These are phyloP conservation scores for Anarhynchus alexandrinus DNA, from an alignment of 2,113 vertebrate genomes.

Conservation along the genomic window DNA sequence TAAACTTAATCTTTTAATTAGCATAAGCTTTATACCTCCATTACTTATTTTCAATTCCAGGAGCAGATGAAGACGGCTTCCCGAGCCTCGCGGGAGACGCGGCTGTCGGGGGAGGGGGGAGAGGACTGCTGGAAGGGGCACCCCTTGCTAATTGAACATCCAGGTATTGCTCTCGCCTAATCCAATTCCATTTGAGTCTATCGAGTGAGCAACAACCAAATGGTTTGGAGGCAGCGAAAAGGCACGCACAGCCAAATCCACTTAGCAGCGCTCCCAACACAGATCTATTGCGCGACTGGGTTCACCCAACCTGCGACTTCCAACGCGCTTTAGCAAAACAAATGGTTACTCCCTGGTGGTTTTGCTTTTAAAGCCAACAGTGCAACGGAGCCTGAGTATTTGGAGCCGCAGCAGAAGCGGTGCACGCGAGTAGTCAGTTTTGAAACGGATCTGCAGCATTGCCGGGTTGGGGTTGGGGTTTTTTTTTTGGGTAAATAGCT, in stretches of 20 bases:
- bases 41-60: not conserved
- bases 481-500: not conserved
- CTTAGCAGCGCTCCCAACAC: not conserved
- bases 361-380: not conserved
- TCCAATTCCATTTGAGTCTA: not conserved
- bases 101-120: not conserved
- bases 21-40: not conserved
- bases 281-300: not conserved
- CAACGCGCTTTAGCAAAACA: not conserved
- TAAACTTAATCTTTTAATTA: slow-evolving; percentile 46
- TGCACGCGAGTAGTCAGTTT: not conserved
- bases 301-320: not conserved
- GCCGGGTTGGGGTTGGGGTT: not conserved
- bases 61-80: not conserved
- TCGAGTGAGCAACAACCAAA: not conserved
- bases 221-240: not conserved
- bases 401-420: not conserved
- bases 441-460: not conserved
- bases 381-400: not conserved
- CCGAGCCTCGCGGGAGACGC: not conserved
- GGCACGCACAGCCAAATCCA: not conserved
- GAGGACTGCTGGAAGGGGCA: not conserved
- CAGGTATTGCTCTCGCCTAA: not conserved
- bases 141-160: not conserved
- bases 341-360: not conserved